Evolutionary conservation across 2,113 vertebrate species (phyloP).

Genomic region (Larimichthys crocea): DNA sequence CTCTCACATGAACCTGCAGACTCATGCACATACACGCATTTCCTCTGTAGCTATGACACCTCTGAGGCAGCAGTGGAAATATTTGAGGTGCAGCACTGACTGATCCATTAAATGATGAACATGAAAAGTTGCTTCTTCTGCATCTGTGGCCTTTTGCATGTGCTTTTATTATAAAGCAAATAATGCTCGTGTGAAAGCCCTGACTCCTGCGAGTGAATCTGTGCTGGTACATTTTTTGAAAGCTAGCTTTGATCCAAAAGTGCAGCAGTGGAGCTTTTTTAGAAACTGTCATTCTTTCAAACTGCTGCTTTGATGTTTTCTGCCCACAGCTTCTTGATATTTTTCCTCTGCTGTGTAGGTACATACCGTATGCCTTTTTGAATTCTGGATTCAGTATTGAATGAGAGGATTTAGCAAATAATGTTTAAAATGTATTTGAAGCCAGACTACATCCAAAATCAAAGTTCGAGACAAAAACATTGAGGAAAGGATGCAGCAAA

Average conservation of each 20-base stretch:
- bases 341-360: conserved; percentile 5
- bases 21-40: not conserved
- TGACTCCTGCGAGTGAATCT: not conserved
- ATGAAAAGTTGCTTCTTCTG: not conserved
- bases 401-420: conserved; percentile 12
- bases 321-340: conserved; percentile 7
- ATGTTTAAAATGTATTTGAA: not conserved
- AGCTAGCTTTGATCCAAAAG: conserved; percentile 36
- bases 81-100: conserved; percentile 17
- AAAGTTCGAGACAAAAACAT: not conserved
- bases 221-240: conserved; percentile 22
- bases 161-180: conserved; percentile 26
- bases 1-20: not conserved
- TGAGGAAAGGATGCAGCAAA: not conserved
- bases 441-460: not conserved
- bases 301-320: conserved; percentile 43
- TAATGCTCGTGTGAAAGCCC: conserved; percentile 7
- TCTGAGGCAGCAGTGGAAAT: conserved; percentile 16
- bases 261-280: conserved; percentile 17
- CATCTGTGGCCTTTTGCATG: not conserved
- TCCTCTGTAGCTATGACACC: not conserved
- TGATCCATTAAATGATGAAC: conserved; percentile 10
- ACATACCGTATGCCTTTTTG: not conserved
- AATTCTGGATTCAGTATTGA: not conserved
- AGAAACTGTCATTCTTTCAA: conserved; percentile 17